phyloP scores from a whole-genome alignment of 2,113 vertebrate species.

The Cyanoderma ruficeps region DNA sequence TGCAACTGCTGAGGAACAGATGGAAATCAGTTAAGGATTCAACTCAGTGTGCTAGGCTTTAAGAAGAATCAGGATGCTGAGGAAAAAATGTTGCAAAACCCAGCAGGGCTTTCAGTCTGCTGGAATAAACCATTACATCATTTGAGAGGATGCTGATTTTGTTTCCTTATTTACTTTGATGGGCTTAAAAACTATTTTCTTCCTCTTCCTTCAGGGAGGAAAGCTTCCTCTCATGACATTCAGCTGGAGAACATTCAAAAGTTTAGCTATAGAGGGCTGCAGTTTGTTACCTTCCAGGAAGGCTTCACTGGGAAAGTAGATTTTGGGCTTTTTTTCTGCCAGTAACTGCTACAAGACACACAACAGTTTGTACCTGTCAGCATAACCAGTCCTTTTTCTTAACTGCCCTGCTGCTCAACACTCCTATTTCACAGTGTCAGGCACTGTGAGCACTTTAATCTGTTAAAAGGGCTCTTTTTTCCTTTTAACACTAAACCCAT shows the following conservation, averaged over 20 bases:
- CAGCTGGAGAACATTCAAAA: not conserved
- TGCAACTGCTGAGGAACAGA: not conserved
- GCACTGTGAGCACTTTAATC: constrained; percentile 66
- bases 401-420: constrained; percentile 43
- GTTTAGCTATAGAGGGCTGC: not conserved
- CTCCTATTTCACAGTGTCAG: constrained; percentile 65
- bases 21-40: not conserved
- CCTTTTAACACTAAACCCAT: constrained; percentile 57
- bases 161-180: not conserved
- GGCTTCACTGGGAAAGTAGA: not conserved
- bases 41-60: not conserved
- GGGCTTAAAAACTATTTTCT: not conserved
- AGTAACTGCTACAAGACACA: not conserved
- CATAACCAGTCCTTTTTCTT: constrained; percentile 38
- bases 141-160: not conserved
- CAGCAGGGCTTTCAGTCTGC: not conserved
- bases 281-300: not conserved
- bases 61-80: not conserved
- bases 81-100: not conserved
- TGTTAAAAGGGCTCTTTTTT: constrained; percentile 63
- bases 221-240: not conserved
- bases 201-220: not conserved
- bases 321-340: not conserved
- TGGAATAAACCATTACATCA: not conserved
- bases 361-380: constrained; percentile 51